Base-by-base conservation (phyloP, 2,113 vertebrate species). In the Micronycteris hirsuta region DNA sequence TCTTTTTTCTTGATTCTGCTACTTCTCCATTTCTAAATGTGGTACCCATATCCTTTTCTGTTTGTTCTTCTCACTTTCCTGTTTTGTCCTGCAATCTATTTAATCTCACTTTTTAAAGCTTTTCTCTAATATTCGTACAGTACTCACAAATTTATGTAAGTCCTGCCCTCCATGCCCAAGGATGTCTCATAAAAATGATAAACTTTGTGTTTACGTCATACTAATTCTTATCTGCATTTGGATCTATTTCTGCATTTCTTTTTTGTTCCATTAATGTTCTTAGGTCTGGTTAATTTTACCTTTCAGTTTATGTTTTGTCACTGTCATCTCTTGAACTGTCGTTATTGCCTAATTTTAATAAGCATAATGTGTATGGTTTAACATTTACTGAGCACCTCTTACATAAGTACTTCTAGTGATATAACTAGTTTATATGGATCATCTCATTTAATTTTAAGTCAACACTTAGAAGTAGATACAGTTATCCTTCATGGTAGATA, bases 71-170 rank as follows among this genome's bases (percentile, higher is more conserved):
- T 88, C 17, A 43, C 16, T 92, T 91, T 89, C 22, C 52, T 89
- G 45, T 91, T 94, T 96, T 91, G 26, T 70, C 49, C 16, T 82
- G 54, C 82, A 93, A 36, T 93, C 36, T 83, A 47, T 88, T n/a
- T 90, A 74, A 90, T 71, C 17, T 2, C 56, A 10, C 45, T 71
- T 93, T 95, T 86, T 33, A 87, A 95, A 87, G 19, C 28, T 92
- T 85, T 91, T 38, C 1, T 88, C 12, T 47, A 28, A 28, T 71
- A 58, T 65, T 94, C 36, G 84, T n/a, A 14, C 31, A 4, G 1
- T 61, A 54, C 17, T 95, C 20, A 36, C 45, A 41, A 28, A 78
- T 76, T 96, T 95, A 43, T 47, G 6, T 67, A 89, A 87, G 41
- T 71, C 54, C n/a, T 90, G 14, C 15, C 17, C 31, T 92, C 2